A percentile compares a stretch with the other conserved stretches of the same genome.
Conservation (phyloP, 2,888 invertebrate species). For the Tachina fera region DNA sequence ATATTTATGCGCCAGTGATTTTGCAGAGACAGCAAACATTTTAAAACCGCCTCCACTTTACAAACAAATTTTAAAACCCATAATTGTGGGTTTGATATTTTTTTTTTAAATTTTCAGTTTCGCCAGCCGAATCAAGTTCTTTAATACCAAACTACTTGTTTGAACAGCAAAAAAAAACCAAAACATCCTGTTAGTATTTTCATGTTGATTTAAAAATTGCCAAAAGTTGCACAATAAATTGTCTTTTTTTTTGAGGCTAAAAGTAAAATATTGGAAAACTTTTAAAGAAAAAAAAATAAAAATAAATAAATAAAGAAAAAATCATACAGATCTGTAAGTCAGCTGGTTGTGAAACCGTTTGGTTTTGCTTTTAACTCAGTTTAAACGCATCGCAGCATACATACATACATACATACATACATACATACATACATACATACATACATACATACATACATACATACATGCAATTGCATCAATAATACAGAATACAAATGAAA, state of each 20-base stretch:
- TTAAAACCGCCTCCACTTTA: background rate
- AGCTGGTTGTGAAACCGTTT: slow-evolving; percentile 14
- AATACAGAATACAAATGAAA: background rate
- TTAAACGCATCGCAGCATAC: slow-evolving; percentile 55
- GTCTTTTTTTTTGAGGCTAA: background rate
- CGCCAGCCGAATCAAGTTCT: background rate
- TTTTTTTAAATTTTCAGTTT: background rate
- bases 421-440: slow-evolving; percentile 35
- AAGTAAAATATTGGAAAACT: slow-evolving; percentile 45
- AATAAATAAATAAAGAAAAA: background rate
- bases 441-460: slow-evolving; percentile 27
- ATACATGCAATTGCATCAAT: slow-evolving; percentile 47
- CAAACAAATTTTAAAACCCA: background rate
- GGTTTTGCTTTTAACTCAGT: slow-evolving; percentile 19
- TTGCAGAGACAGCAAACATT: background rate
- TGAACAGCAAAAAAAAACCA: background rate
- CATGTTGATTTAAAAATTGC: background rate
- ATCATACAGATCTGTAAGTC: slow-evolving; percentile 21
- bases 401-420: slow-evolving; percentile 26
- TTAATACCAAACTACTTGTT: slow-evolving; percentile 18
- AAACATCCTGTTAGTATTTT: slow-evolving; percentile 24
- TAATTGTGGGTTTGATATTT: background rate
- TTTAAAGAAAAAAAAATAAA: slow-evolving; percentile 8
- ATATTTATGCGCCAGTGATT: slow-evolving; percentile 44
- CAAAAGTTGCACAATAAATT: slow-evolving; percentile 32